Evolutionary conservation across 2,888 invertebrate genomes (phyloP).

Genomic region (Drosophila anceps): DNA sequence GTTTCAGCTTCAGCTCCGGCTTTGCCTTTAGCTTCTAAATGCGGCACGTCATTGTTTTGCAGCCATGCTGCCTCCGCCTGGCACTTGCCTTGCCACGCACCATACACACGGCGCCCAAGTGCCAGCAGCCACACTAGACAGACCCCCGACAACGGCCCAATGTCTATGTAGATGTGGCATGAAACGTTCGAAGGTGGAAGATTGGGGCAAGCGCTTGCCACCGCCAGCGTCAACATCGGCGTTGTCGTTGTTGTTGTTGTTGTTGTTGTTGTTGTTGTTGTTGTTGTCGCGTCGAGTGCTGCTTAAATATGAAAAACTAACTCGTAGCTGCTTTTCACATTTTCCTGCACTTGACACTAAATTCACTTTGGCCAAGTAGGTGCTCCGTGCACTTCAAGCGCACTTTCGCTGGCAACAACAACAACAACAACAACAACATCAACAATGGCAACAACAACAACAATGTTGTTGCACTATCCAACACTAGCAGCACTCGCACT

Average conservation of each 20-base stretch:
- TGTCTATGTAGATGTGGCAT: constrained; percentile 20
- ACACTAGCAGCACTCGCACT: constrained; percentile 24
- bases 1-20: constrained; percentile 5
- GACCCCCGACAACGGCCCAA: constrained; percentile 1
- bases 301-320: constrained; percentile 81
- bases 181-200: constrained; percentile 23
- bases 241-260: no score
- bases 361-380: constrained; percentile 80
- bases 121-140: constrained; percentile 27
- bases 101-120: constrained; percentile 26
- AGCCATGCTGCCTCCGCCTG: constrained; percentile 30
- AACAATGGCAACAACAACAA: constrained; percentile 38
- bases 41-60: constrained; percentile 69
- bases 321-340: constrained; percentile 79
- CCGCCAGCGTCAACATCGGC: constrained; percentile 7
- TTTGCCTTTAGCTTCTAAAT: constrained; percentile 64
- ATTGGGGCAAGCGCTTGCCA: constrained; percentile 4
- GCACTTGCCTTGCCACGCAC: constrained; percentile 10
- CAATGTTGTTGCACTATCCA: constrained; percentile 24
- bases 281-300: constrained; percentile 64
- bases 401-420: constrained; percentile 70
- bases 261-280: constrained; percentile 48
- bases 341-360: constrained; percentile 81
- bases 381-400: constrained; percentile 74
- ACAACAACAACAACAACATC: constrained; percentile 22